Base-by-base conservation (phyloP, 2,113 vertebrate genomes). In the Aegotheles bennettii region DNA sequence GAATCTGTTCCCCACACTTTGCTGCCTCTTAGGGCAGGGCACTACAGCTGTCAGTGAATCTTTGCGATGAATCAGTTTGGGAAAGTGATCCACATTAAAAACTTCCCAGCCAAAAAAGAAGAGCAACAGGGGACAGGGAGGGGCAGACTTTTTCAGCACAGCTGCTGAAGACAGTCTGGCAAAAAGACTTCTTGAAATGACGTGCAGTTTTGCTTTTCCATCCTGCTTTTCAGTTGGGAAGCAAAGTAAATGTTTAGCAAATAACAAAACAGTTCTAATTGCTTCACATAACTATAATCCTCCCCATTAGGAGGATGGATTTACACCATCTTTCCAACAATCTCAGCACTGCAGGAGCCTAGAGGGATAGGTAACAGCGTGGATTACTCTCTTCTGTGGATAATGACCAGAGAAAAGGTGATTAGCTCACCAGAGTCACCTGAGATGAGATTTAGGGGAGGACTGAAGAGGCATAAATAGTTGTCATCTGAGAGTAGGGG, bases 371-470 rank as follows among this genome's bases (percentile, higher is more conserved):
- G 42, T 81, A 83, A 81, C 42, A 88, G 75, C 59, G 74, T 54
- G 75, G 75, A 86, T 97, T 88, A 90, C 6, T 45, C 29, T 67
- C 47, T 75, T 90, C 71, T 40, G 26, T 64, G n/a, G 29, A n/a
- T 94, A 90, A 89, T 78, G 73, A 78, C 61, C 57, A 93, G 21
- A 87, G 76, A 70, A 95, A 91, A 92, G 73, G 40, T 74, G 69
- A 94, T 96, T 96, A 96, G 47, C 84, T 92, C 61, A 33, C 25
- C 45, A 43, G 38, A 47, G 59, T 90, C 56, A 88, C 68, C 85
- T 74, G 85, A 92, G 56, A 81, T 48, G 76, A 94, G 88, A 81
- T 74, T 84, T 93, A 92, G 31, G 26, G 4, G 33, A 73, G 45
- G 43, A 48, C 48, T 90, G 35, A 80, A 79, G 48, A 71, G 25